Percentiles rank a stretch among this genome's conserved stretches.
Evolutionary conservation across 2,797 vertebrate genomes (phyloP).

Genomic region (Salmo trutta): DNA sequence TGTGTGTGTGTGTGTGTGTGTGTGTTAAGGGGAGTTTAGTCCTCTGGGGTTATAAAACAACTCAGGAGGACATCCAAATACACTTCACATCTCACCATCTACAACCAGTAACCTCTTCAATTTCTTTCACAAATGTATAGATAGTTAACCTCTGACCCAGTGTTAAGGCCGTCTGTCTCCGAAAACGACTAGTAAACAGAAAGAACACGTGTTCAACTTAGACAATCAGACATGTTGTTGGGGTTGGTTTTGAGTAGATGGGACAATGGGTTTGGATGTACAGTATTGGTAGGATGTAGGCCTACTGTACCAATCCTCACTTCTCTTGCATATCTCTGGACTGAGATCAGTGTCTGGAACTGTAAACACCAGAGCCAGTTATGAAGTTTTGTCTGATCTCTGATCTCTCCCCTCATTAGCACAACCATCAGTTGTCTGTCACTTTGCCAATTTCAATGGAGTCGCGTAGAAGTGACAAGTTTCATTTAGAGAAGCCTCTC

Average conservation of each 20-base stretch:
- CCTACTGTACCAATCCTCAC: too few species aligned
- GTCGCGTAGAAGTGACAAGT: neutral
- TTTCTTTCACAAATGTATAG: neutral
- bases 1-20: neutral
- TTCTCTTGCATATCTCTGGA: neutral
- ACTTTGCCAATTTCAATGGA: neutral
- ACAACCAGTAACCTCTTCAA: neutral
- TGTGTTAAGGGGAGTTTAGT: neutral
- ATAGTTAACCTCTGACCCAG: neutral
- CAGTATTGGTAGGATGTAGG: too few species aligned
- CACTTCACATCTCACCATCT: neutral
- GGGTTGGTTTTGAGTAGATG: too few species aligned
- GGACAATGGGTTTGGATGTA: too few species aligned
- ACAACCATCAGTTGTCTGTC: too few species aligned
- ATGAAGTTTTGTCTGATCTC: neutral
- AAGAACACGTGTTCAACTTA: too few species aligned
- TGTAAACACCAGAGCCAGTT: neutral
- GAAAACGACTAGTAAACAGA: too few species aligned
- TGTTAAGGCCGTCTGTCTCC: too few species aligned
- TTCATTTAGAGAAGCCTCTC: constrained; percentile 14
- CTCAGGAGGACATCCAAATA: neutral
- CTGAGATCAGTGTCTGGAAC: neutral
- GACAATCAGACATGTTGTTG: too few species aligned
- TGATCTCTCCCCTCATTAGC: neutral
- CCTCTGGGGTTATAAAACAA: neutral